Evolutionary conservation across 2,888 invertebrate species (phyloP).

Genomic region (Ectemnius cavifrons): DNA sequence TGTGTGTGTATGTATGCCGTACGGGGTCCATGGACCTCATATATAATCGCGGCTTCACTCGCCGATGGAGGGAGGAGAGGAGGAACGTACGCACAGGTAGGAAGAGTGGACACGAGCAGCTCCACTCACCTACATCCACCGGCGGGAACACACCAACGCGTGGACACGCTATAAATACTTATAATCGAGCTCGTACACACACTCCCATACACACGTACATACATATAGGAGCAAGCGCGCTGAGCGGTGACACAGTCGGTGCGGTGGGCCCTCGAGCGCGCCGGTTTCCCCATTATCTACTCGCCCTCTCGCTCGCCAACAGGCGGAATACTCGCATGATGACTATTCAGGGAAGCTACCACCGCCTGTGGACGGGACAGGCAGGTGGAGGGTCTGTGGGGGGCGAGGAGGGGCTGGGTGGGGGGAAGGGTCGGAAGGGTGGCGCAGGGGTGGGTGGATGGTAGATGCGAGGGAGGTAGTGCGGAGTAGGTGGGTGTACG

Average conservation of each 20-base stretch:
- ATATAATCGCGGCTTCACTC: too few species aligned
- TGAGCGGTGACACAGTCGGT: slow-evolving; percentile 54
- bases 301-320: slow-evolving; percentile 64
- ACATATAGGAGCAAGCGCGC: slow-evolving; percentile 25
- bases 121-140: slow-evolving; percentile 12
- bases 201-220: background rate
- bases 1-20: too few species aligned
- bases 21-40: too few species aligned
- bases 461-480: slow-evolving; percentile 21
- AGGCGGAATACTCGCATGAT: slow-evolving; percentile 68
- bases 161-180: slow-evolving; percentile 49
- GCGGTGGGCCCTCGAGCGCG: slow-evolving; percentile 44
- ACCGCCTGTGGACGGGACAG: background rate
- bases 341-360: slow-evolving; percentile 70
- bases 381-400: slow-evolving; percentile 18
- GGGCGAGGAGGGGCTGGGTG: slow-evolving; percentile 33
- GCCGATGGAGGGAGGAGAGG: too few species aligned
- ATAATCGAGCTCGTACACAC: slow-evolving; percentile 33
- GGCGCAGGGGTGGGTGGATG: slow-evolving; percentile 41
- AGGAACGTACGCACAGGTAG: too few species aligned
- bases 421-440: slow-evolving; percentile 44
- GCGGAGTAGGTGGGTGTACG: slow-evolving; percentile 9
- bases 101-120: slow-evolving; percentile 8
- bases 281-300: slow-evolving; percentile 70
- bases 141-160: slow-evolving; percentile 30